Percentiles rank a stretch among this genome's conserved stretches.
Conservation (phyloP, 2,113 vertebrate genomes). For the Syngnathus typhle region DNA sequence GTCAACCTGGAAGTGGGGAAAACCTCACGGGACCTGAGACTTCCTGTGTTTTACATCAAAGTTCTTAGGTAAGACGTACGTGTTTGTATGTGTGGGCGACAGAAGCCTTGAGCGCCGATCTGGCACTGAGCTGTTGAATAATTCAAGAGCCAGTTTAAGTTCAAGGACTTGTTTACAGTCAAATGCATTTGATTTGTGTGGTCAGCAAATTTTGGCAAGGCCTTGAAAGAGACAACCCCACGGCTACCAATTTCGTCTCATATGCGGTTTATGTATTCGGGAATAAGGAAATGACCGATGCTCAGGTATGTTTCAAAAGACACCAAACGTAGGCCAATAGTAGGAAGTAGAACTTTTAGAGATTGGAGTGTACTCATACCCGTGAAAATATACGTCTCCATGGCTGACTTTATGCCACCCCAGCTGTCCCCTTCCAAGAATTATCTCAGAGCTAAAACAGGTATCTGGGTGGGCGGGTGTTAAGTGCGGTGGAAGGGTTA, state of each 20-base stretch:
- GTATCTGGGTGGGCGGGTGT: constrained; percentile 39
- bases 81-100: not conserved
- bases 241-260: not conserved
- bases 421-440: constrained; percentile 62
- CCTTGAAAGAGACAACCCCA: not conserved
- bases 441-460: constrained; percentile 68
- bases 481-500: constrained; percentile 12
- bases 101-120: constrained; percentile 24
- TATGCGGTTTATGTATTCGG: not conserved
- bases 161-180: constrained; percentile 5
- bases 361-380: too few species aligned
- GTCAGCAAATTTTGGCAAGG: constrained; percentile 14
- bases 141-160: constrained; percentile 8
- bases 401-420: constrained; percentile 49
- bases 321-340: not conserved
- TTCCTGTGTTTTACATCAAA: constrained; percentile 35
- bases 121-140: constrained; percentile 18
- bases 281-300: not conserved
- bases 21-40: constrained; percentile 36
- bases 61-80: constrained; percentile 54
- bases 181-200: not conserved
- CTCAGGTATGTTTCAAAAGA: not conserved
- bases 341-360: too few species aligned
- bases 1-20: not conserved
- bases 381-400: too few species aligned